Evolutionary conservation across 2,113 vertebrate genomes (phyloP).

Genomic region (Cricetomys ansorgei): DNA sequence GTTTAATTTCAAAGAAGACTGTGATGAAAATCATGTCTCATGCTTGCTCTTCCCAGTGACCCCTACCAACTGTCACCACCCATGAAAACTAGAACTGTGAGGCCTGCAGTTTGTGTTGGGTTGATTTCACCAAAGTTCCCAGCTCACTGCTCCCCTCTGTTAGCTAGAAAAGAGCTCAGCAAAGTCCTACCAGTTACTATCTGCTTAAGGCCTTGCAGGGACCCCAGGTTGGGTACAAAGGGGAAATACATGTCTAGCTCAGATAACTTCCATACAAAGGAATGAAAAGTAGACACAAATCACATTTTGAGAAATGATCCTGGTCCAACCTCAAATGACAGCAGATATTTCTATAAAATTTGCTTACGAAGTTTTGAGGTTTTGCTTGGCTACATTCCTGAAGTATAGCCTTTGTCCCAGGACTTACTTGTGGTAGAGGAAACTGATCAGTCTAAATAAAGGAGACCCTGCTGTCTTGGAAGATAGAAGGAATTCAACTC

Average conservation of each 20-base stretch:
- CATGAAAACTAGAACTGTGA: background rate
- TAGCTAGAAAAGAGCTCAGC: background rate
- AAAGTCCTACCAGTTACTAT: background rate
- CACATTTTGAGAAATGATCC: background rate
- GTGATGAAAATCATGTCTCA: background rate
- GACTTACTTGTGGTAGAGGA: background rate
- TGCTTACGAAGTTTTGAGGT: background rate
- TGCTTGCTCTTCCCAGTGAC: background rate
- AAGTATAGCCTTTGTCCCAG: background rate
- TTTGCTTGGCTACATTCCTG: slow-evolving; percentile 7
- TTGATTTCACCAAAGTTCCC: background rate
- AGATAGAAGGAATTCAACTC: background rate
- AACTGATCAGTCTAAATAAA: background rate
- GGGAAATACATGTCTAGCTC: background rate
- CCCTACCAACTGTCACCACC: background rate
- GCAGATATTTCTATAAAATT: background rate
- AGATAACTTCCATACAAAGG: background rate
- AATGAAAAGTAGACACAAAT: background rate
- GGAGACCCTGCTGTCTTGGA: background rate
- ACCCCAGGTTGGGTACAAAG: background rate
- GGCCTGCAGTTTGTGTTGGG: rapidly evolving
- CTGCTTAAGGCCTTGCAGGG: background rate
- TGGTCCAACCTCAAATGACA: background rate
- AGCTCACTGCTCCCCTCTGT: background rate
- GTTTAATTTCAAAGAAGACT: background rate